A percentile compares a stretch with the other conserved stretches of the same genome.
Conservation (phyloP, 35 echinoderm and acorn worm species). For the Patiria miniata region DNA sequence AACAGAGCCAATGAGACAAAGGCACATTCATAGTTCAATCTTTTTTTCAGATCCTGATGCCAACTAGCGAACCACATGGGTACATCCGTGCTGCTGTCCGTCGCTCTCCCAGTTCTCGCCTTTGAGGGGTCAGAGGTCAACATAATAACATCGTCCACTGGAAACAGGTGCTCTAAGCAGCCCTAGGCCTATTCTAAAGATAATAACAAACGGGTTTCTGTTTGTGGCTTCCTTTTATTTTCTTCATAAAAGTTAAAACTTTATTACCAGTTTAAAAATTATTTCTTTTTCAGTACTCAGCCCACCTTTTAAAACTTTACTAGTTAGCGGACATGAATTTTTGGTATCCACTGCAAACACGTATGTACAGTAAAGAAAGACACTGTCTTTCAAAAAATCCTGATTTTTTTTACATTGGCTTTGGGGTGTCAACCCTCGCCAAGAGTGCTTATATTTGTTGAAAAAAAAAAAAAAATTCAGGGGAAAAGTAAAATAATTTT, state of each 20-base stretch:
- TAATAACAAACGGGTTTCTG: neutral
- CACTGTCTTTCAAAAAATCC: no score
- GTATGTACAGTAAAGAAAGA: no score
- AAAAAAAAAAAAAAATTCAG: no score
- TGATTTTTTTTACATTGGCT: no score
- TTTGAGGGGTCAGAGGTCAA: neutral
- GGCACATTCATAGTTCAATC: neutral
- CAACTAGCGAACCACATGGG: constrained; percentile 38
- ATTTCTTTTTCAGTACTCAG: no score
- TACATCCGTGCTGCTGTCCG: constrained; percentile 36
- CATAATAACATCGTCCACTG: neutral
- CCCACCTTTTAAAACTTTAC: no score
- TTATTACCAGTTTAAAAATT: neutral
- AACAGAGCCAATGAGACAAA: neutral
- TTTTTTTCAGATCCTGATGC: constrained; percentile 48
- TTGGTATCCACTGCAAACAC: no score
- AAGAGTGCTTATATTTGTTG: no score
- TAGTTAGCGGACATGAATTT: no score
- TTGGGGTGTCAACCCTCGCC: no score
- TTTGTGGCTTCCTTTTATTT: neutral
- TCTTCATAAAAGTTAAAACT: neutral
- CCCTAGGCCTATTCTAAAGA: neutral
- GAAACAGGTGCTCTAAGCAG: neutral
- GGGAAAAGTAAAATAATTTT: no score
- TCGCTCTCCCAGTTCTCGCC: constrained; percentile 13